Evolutionary conservation across 2,113 vertebrate species (phyloP).

Genomic region (Oreotrochilus melanogaster): DNA sequence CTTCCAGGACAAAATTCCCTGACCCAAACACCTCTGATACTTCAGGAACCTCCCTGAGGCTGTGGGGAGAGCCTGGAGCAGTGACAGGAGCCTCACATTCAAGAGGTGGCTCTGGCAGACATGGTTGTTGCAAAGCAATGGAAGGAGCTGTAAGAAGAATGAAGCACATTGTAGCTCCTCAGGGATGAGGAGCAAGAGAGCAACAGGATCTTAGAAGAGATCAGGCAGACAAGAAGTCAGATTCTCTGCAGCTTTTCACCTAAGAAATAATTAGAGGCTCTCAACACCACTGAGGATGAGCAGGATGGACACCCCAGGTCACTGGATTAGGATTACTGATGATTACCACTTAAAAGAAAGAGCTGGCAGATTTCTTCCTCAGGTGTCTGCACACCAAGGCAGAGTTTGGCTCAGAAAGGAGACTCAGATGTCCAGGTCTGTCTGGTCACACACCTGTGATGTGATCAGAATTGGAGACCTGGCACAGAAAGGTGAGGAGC

Average conservation of each 20-base stretch:
- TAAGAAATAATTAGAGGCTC: background rate
- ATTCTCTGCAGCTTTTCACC: background rate
- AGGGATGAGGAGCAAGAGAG: background rate
- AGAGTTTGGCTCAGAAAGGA: background rate
- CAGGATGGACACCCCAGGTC: background rate
- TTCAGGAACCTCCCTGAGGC: background rate
- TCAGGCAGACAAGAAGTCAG: background rate
- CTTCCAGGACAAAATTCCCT: background rate
- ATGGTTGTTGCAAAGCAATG: rapidly evolving
- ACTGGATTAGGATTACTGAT: background rate
- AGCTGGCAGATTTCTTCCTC: background rate
- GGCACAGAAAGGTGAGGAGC: background rate
- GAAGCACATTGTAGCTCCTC: background rate
- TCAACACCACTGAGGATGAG: background rate
- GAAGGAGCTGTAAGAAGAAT: background rate
- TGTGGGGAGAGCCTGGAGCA: background rate
- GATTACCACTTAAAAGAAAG: background rate
- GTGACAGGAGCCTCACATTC: background rate
- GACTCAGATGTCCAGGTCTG: background rate
- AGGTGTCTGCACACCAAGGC: background rate
- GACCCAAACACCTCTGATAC: background rate
- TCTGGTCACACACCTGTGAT: background rate
- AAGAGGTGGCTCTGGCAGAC: background rate
- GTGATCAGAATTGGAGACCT: background rate
- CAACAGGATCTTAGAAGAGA: background rate